These are phyloP conservation scores for Indicator maculatus DNA, from an alignment of 2,113 vertebrate species.

Conservation along the genomic window DNA sequence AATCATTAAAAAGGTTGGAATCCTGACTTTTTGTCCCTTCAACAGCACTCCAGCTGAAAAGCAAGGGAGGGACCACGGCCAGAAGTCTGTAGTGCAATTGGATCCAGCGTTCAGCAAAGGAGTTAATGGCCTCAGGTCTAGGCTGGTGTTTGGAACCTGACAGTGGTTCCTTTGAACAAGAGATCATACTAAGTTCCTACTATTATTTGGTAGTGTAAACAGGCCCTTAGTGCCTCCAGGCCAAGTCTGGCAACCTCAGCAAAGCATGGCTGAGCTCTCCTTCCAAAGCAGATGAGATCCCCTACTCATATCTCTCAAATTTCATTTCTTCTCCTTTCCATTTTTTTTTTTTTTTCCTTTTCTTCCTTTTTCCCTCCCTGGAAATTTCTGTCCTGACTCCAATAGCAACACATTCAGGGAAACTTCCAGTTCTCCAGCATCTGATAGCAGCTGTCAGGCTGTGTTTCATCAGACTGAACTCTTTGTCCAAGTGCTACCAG, in stretches of 20 bases:
- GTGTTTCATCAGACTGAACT: slow-evolving; percentile 46
- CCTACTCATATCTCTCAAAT: neutral
- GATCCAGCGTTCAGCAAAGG: neutral
- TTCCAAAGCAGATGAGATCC: neutral
- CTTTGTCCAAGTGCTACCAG: slow-evolving; percentile 63
- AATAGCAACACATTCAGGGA: neutral
- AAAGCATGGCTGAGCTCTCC: neutral
- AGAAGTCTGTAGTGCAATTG: neutral
- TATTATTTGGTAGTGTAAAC: neutral
- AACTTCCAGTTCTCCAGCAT: slow-evolving; percentile 41
- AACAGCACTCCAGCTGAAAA: neutral
- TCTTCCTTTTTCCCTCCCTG: neutral
- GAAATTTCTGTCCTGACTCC: slow-evolving; percentile 55
- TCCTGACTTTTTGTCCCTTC: neutral
- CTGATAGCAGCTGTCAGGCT: slow-evolving; percentile 66
- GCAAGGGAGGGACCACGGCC: neutral
- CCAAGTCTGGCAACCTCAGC: slow-evolving; percentile 3
- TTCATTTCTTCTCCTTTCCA: neutral
- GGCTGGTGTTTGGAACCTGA: slow-evolving; percentile 19
- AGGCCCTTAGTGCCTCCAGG: neutral
- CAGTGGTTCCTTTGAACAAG: neutral
- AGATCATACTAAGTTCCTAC: neutral
- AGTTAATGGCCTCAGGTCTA: neutral
- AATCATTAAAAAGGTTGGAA: neutral
- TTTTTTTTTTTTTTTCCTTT: too few relatives aligned